Evolutionary conservation across 1,140 invertebrate species (phyloP), one percentile per base, ranked within the genome.

Genomic region (Pachypsylla venusta): DNA sequence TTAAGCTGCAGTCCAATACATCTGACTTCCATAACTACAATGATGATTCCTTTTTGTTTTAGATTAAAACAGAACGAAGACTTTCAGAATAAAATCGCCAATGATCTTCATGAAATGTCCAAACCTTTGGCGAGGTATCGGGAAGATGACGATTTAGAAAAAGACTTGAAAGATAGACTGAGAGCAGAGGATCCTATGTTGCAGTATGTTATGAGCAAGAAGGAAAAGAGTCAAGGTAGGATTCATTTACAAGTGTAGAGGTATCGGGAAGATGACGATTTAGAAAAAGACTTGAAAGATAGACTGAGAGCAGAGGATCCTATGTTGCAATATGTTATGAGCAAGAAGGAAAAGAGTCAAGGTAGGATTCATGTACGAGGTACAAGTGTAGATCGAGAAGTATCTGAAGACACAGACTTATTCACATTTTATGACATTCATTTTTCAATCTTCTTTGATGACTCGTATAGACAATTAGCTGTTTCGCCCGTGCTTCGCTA

Each of bases 141-240:
- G 28, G 85, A 91, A 68, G 95, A 98, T 69, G 75, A 78, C 57
- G 95, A 98, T 73, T 70, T 97, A 62, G 93, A 98, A 63, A 70
- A 73, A 5, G 74, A 79, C 61, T 71, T 94, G 12, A 83, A 81
- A 56, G 78, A 85, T 14, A 74, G 83, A 66, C 84, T 92, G 62
- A 75, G 87, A 60, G 84, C 83, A 7, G 93, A 87, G 12, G 94
- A 98, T 77, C 93, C 93, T 0, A 97, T 98, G 93, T 70, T 93
- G 40, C 76, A 83, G 26, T 96, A 92, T 67, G 84, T 96, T 1
- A 78, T 76, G 63, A 83, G 82, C 65, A 92, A 84, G 71, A 86
- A 83, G 67, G 80, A 77, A 62, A 70, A 68, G 66, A 73, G 70
- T 64, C 68, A 72, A 61, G 59, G 58, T 53, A 62, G 58, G 22